Base-by-base conservation (phyloP, 2,113 vertebrate species). In the Xenopus borealis region DNA sequence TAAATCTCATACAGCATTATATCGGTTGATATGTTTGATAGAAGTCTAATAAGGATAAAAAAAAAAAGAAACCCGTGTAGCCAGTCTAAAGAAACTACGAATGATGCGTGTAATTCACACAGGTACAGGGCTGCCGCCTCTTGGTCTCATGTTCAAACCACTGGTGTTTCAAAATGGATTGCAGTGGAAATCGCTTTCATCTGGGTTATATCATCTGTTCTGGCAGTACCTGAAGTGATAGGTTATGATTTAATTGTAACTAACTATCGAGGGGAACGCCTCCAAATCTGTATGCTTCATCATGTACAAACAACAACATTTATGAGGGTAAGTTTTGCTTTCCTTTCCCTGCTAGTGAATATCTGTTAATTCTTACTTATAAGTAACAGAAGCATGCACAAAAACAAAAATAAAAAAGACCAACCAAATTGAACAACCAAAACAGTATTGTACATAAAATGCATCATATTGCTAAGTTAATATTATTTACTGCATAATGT, bases 71-170 rank as follows among this genome's bases (percentile, higher is more conserved):
- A n/a, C n/a, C n/a, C n/a, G n/a, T 40, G 33, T 27, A 40, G 6
- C 33, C 33, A 40, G 5, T 6, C 33, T n/a, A 40, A 9, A 7
- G 33, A 40, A 40, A 40, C 33, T 40, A 27, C 3, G 33, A 40
- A 40, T 40, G 33, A 40, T 6, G 23, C 1, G 7, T 40, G 5
- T 40, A 4, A 6, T 40, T 40, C 46, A 77, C 79, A 68, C 81
- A 98, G 96, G 85, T 98, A 96, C 72, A 88, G 94, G 80, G 95
- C 94, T 3, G 94, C 96, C 14, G 93, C 92, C 72, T 96, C 92
- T 66, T 94, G 93, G 93, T 95, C 91, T 86, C 89, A 89, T 69
- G 93, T 96, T 86, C 95, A 95, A 92, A 92, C 91, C 78, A 92
- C 91, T 6, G 87, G 93, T 11, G 91, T 94, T 83, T 91, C 94